Evolutionary conservation across 2,888 invertebrate species (phyloP), one percentile per base, ranked within the genome.

Genomic region (Geophilus truncorum): DNA sequence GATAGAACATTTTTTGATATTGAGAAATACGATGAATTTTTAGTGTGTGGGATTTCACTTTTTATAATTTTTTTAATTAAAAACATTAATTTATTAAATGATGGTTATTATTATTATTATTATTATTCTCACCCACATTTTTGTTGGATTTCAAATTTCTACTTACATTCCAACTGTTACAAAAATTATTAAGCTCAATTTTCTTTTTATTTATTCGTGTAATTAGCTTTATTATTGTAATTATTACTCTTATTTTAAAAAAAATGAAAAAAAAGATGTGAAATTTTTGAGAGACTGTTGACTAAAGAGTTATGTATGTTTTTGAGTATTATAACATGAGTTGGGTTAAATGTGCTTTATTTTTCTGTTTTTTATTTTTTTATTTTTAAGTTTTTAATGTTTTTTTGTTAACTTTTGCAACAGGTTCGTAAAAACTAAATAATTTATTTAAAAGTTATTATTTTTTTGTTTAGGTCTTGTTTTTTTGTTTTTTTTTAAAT

Each of bases 81-180:
- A 7, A 34, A 34, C 5, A 12, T 40, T 40, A 40, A 40, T 40
- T 40, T 40, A 40, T 40, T 40, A 40, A 40, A 34, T 34, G 9
- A 40, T 40, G 36, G 36, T 40, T 40, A 9, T 9, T 15, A 10
- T 2, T 15, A 40, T 40, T 40, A 15, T 40, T 9, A 15, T 40
- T 12, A 40, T 40, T 40, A 40, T 40, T 40, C 12, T 57, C 15
- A 1, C 18, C n/a, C n/a, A n/a, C n/a, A 21, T 57, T 57, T 51
- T 57, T n/a, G 57, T 57, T 57, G 57, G 57, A 57, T 57, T 57
- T 57, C 15, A 57, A 57, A 57, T 57, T 40, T 57, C 57, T 57
- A 57, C 57, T 57, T 57, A 57, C 57, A 57, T 57, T 57, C 57
- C 57, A 57, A 57, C 57, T 18, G 57, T 57, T 57, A 18, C 36